Evolutionary conservation across 2,797 vertebrate genomes (phyloP), one percentile per base, ranked within the genome.

Genomic region (Pangasius mekongensis): DNA sequence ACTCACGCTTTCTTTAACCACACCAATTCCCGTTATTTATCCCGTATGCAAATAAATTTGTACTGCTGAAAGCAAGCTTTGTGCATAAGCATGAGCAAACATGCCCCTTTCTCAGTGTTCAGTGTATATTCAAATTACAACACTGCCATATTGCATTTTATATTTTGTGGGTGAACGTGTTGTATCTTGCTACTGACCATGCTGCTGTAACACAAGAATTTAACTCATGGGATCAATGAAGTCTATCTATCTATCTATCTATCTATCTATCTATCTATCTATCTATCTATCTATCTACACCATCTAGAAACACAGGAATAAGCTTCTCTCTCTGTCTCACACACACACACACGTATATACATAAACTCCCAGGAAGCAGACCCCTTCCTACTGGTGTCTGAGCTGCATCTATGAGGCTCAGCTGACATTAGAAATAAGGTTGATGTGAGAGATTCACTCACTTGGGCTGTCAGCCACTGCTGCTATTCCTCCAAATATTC

Each of bases 41-140:
- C 36, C 30, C 8, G 22, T 56, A 77, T 64, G 27, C 62, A 76
- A 64, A 56, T 67, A 89, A 87, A 83, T 49, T 82, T n/a, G 47
- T 47, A 76, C 64, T 83, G 66, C 87, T 71, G 43, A 62, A 47
- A 78, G 84, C 74, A 83, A 76, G 74, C 47, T 69, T n/a, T 85
- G 73, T 78, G 60, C 74, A 54, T 88, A 11, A 80, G 76, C 74
- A 64, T 82, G 60, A 87, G 58, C 20, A 64, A 78, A 39, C 82
- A 56, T 62, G 39, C 52, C 16, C n/a, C 54, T 74, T 43, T 24
- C 16, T 66, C n/a, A 58, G 7, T 22, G 27, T 58, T 87, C 67
- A 9, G 83, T 71, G 36, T 69, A 60, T 58, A 71, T 69, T 84
- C 71, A 62, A 88, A 84, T 89, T 89, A 80, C 67, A 84, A 52